Base-by-base conservation (phyloP, 2,888 invertebrate species). In the Auanema sp. region DNA sequence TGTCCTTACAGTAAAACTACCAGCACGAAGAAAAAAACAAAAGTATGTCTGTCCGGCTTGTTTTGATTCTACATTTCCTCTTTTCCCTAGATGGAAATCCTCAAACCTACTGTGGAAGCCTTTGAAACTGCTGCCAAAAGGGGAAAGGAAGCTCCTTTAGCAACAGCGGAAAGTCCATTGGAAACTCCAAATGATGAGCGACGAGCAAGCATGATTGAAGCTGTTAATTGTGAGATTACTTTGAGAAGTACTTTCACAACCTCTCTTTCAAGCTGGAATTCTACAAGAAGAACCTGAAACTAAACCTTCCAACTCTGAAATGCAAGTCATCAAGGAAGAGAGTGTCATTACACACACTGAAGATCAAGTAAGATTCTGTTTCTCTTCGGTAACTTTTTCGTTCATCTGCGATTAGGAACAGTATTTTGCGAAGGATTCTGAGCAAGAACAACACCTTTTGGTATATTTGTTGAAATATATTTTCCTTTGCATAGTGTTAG, bases 1-100 rank as follows among this genome's bases (percentile, higher is more conserved):
- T 79, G 79, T 43, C 79, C 79, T 0, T 76, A 77, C 51, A 65
- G 72, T 24, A 59, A 62, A 18, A 59, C 51, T 21, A 64, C 57
- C 21, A 65, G 65, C 56, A 52, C 63, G 49, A 69, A 69, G 25
- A 53, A 64, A 21, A 60, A 71, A 25, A 47, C 68, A 11, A 72
- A 65, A 40, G 68, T 68, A 64, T 21, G 2, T 55, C 21, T 57
- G 8, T 24, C 16, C 6, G n/a, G 8, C 21, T 18, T 58, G 2
- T 11, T 50, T 24, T 55, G 14, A 16, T 3, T 25, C 21, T 40
- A 64, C 12, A 33, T 60, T 43, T 11, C n/a, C 18, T 16, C 33
- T 23, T 16, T 11, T 21, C 64, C 67, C 12, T 54, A 74, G 71
- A 43, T 72, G 43, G 66, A 75, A 58, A 60, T 75, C 12, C 60